phyloP scores from a whole-genome alignment of 2,797 vertebrate species.

The Holocentrus rufus region DNA sequence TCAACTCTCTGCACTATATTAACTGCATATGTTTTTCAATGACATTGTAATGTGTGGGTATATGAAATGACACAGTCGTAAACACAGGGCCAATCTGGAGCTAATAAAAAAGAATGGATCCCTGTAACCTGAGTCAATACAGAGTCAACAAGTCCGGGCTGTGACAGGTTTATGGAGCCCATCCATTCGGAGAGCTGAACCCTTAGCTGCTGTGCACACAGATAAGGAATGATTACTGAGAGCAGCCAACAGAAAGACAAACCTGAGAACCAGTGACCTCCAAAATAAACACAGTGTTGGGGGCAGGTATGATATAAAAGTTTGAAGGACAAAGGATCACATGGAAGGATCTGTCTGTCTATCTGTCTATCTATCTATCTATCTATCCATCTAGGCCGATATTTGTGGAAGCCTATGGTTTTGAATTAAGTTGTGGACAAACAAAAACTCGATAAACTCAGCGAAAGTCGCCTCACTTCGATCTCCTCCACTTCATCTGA shows the following conservation, averaged over 20 bases:
- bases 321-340: conserved; percentile 22
- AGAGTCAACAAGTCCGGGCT: conserved; percentile 67
- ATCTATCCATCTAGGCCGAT: neutral
- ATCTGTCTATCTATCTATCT: neutral
- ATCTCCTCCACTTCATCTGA: conserved; percentile 15
- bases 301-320: neutral
- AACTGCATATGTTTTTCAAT: conserved; percentile 47
- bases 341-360: too few species aligned
- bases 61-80: conserved; percentile 34
- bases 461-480: neutral
- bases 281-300: conserved; percentile 33
- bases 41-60: conserved; percentile 45
- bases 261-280: conserved; percentile 45
- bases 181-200: conserved; percentile 60
- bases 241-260: conserved; percentile 62
- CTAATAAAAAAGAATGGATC: conserved; percentile 71
- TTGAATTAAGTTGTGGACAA: conserved; percentile 5
- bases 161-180: conserved; percentile 73
- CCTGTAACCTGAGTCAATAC: conserved; percentile 58
- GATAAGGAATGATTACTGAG: conserved; percentile 63
- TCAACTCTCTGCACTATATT: conserved; percentile 2
- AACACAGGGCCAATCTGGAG: conserved; percentile 52
- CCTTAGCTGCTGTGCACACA: conserved; percentile 65
- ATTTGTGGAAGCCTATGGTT: neutral
- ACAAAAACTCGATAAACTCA: conserved; percentile 22